Percentiles rank a stretch among this genome's conserved stretches.
Conservation (phyloP, 2,888 invertebrate species). For the Spodoptera exigua region DNA sequence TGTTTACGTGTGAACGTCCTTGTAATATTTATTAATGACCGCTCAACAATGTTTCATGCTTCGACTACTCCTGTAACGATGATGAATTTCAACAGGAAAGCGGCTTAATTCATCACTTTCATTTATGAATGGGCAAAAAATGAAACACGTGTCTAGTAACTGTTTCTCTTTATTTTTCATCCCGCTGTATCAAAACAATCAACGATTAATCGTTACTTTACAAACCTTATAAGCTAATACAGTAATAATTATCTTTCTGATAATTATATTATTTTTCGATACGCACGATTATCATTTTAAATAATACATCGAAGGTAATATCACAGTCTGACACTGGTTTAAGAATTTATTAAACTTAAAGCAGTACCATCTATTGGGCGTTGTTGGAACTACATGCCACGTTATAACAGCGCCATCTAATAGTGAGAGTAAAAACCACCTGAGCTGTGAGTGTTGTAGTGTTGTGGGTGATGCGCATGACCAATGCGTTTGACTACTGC, state of each 20-base stretch:
- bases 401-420: slow-evolving; percentile 73
- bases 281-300: slow-evolving; percentile 48
- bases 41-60: slow-evolving; percentile 72
- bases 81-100: slow-evolving; percentile 75
- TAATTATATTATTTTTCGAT: slow-evolving; percentile 36
- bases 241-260: slow-evolving; percentile 40
- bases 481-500: slow-evolving; percentile 87
- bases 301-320: slow-evolving; percentile 66
- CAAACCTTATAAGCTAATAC: slow-evolving; percentile 60
- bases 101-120: slow-evolving; percentile 60
- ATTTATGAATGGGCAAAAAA: slow-evolving; percentile 44
- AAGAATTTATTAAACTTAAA: slow-evolving; percentile 33
- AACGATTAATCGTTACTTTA: slow-evolving; percentile 45
- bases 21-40: slow-evolving; percentile 62
- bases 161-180: slow-evolving; percentile 60
- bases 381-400: slow-evolving; percentile 46
- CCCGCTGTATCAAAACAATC: slow-evolving; percentile 65
- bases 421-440: slow-evolving; percentile 77
- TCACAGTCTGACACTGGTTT: slow-evolving; percentile 71
- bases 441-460: slow-evolving; percentile 71
- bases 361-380: slow-evolving; percentile 68
- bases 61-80: slow-evolving; percentile 70
- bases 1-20: slow-evolving; percentile 44
- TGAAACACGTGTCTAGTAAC: slow-evolving; percentile 29
- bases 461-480: slow-evolving; percentile 83